Base-by-base conservation (phyloP, 2,113 vertebrate genomes). In the Agapornis roseicollis region DNA sequence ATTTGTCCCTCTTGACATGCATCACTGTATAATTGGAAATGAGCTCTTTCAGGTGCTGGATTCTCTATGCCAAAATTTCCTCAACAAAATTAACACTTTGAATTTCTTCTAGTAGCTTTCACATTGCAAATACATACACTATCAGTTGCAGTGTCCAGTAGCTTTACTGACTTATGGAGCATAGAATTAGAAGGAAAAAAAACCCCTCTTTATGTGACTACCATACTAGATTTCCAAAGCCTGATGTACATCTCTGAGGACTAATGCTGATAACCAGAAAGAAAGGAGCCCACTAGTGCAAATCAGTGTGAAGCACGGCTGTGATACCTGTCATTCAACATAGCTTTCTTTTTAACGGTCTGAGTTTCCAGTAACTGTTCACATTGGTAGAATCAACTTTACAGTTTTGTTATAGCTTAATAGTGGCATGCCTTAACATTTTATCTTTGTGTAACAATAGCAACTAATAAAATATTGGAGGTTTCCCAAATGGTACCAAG, bases 361-460 rank as follows among this genome's bases (percentile, higher is more conserved):
- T 68, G 76, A 61, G 37, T 95, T 97, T 24, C 77, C 84, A 91
- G 85, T 88, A 74, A 84, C 83, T 88, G 78, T 85, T 85, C 73
- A 46, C 50, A 71, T 80, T 14, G 42, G 53, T 96, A 74, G 87
- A 71, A 18, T 46, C 88, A 41, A 78, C 90, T 90, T 96, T 80
- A 60, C 64, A 25, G 79, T 96, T 97, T 84, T 97, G 41, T 97
- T 90, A 61, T 18, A 94, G 93, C 63, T 91, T 61, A 83, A 39
- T 88, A 37, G 41, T 91, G 91, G 79, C 91, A 70, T 98, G 90
- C 81, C 95, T 95, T 93, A 89, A 91, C 92, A 44, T 93, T 96
- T 95, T 80, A 78, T 94, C 92, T 97, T 95, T 84, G 95, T 98
- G 96, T 94, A 96, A 88, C 74, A 50, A 88, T 80, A 96, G 63